These are phyloP conservation scores for Colius striatus DNA, from an alignment of 2,113 vertebrate species.

Conservation along the genomic window DNA sequence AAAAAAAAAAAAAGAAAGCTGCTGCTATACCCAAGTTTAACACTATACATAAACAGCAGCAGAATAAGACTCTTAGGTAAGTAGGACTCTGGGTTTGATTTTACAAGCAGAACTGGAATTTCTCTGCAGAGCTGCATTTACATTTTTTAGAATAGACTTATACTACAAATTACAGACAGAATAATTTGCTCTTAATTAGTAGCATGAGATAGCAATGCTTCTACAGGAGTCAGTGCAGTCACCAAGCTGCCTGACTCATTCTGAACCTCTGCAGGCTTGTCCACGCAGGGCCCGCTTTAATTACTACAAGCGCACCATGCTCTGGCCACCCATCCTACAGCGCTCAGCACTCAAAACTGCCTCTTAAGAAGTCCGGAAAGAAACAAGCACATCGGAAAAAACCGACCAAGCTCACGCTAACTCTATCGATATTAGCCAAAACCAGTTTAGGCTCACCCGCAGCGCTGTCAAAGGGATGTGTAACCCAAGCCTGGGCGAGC, in stretches of 20 bases:
- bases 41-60: accelerated
- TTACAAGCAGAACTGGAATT: background rate
- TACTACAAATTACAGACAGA: background rate
- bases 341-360: background rate
- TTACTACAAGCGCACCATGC: too few species aligned
- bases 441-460: accelerated
- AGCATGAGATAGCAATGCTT: background rate
- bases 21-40: background rate
- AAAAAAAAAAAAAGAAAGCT: background rate
- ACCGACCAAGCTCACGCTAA: accelerated
- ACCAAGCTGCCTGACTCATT: background rate
- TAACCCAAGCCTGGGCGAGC: background rate
- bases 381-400: background rate
- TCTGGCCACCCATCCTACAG: background rate
- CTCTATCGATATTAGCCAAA: accelerated
- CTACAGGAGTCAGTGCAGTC: background rate
- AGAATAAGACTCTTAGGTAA: background rate
- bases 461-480: background rate
- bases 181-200: background rate
- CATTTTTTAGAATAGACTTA: background rate
- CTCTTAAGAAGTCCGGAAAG: background rate
- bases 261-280: background rate
- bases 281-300: background rate
- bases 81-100: background rate
- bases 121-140: background rate